Base-by-base conservation (phyloP, 2,113 vertebrate genomes). In the Poecile atricapillus region DNA sequence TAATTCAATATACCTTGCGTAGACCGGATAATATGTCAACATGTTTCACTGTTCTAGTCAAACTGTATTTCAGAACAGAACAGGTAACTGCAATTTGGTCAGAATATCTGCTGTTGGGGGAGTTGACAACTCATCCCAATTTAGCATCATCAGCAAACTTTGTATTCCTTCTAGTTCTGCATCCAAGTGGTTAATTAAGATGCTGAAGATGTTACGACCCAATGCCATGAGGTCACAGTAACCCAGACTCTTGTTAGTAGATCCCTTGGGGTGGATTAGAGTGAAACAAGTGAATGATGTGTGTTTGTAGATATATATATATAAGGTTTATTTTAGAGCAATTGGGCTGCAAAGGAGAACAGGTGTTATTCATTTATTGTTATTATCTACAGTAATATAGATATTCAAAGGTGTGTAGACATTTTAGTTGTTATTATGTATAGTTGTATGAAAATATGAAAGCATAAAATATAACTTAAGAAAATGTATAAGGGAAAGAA, bases 1-100 rank as follows among this genome's bases (percentile, higher is more conserved):
- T 92, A 79, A 95, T 92, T 96, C 39, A 90, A 70, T 80, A 87
- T 58, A 68, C 4, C 80, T 83, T 75, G 33, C 41, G 56, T 37
- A 69, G 27, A 71, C 37, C 2, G 17, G 56, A 71, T 65, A 70
- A 5, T 43, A 56, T 44, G 60, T 76, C 70, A 77, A 49, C 52
- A 59, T 0, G 0, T 92, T 93, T 93, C 47, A 82, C 47, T 88
- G 25, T 64, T 82, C 35, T 53, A 27, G 15, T 90, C 39, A 49
- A 87, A 90, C 20, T 56, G 21, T 13, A 12, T 56, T 92, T 90
- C 64, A 83, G 68, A 89, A 53, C 4, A 69, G 39, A 53, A n/a
- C 12, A 64, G 22, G 5, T 49, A 53, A 69, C 47, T n/a, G 16
- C 35, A 62, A n/a, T 19, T 41, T 89, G 50, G 5, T 43, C 44